Conservation (phyloP, 2,113 vertebrate genomes). For the Nothocercus nigrocapillus region DNA sequence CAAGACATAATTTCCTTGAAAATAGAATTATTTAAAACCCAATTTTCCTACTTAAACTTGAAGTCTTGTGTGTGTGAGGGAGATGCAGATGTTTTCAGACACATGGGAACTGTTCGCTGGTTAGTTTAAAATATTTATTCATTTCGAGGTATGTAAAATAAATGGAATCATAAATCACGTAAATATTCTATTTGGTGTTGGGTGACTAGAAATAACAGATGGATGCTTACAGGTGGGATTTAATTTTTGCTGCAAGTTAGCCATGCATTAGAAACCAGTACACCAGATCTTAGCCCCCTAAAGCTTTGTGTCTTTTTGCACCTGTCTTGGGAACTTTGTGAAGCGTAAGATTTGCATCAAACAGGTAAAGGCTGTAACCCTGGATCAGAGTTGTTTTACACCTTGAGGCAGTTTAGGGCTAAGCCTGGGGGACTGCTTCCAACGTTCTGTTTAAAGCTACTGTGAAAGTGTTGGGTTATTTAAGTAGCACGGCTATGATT, state of each 20-base stretch:
- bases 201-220: conserved; percentile 70
- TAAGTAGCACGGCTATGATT: background rate
- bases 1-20: conserved; percentile 23
- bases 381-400: background rate
- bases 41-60: conserved; percentile 1
- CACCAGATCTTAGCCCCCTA: background rate
- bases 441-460: background rate
- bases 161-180: conserved; percentile 72
- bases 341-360: background rate
- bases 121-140: conserved; percentile 67
- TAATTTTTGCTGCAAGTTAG: conserved; percentile 39
- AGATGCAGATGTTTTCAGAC: conserved; percentile 55
- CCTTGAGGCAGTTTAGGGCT: background rate
- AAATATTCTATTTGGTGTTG: conserved; percentile 64
- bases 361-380: background rate
- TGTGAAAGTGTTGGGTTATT: background rate
- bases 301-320: conserved; percentile 16
- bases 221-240: conserved; percentile 47
- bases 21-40: conserved; percentile 12
- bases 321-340: background rate
- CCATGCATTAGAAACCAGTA: conserved; percentile 29
- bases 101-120: background rate
- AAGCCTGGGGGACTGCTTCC: background rate
- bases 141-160: conserved; percentile 62
- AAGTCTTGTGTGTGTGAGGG: background rate